Evolutionary conservation across 1,140 invertebrate species (phyloP).

Genomic region (Lepidostoma basale): DNA sequence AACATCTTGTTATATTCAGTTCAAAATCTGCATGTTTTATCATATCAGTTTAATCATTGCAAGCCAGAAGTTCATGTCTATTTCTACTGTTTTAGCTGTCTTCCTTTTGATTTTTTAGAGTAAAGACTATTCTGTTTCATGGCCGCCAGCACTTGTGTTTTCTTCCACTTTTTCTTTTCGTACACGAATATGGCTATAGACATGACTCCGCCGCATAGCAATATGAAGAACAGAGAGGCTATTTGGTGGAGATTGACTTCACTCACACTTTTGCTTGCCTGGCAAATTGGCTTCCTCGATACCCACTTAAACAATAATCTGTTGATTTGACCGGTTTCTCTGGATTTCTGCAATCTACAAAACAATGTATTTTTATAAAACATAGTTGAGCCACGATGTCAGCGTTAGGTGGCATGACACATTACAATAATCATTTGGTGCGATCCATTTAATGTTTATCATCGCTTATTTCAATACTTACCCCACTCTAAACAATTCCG

Average conservation of each 20-base stretch:
- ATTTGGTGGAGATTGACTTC: slow-evolving; percentile 41
- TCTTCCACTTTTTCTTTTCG: slow-evolving; percentile 12
- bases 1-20: too few species aligned
- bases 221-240: slow-evolving; percentile 17
- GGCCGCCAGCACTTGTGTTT: neutral
- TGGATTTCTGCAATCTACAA: slow-evolving; percentile 37
- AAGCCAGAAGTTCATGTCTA: too few species aligned
- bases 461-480: neutral
- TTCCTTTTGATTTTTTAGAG: neutral
- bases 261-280: slow-evolving; percentile 38
- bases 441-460: neutral
- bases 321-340: slow-evolving; percentile 38
- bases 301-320: slow-evolving; percentile 36
- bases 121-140: too few species aligned
- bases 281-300: slow-evolving; percentile 39
- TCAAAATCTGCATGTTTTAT: too few species aligned
- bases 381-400: too few species aligned
- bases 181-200: slow-evolving; percentile 3
- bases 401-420: too few species aligned
- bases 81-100: too few species aligned
- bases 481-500: slow-evolving; percentile 43
- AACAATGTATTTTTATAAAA: too few species aligned
- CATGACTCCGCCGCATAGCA: neutral
- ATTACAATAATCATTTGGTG: neutral
- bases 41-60: too few species aligned